A percentile compares a stretch with the other conserved stretches of the same genome.
Conservation (phyloP, 2,888 invertebrate genomes). For the Saturnia pavonia region DNA sequence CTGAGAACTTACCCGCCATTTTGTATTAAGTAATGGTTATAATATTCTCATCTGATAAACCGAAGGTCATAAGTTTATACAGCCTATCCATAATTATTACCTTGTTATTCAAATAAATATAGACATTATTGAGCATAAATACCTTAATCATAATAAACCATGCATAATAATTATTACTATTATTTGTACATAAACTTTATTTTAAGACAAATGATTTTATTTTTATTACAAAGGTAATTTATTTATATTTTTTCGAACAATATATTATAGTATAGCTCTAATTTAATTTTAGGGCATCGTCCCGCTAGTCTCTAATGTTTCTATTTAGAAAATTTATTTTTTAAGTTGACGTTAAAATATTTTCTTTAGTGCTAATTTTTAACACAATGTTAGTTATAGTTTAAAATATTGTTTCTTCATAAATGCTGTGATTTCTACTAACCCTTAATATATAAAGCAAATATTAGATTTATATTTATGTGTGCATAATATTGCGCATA, state of each 20-base stretch:
- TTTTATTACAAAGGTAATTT: constrained; percentile 26
- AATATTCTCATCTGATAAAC: neutral
- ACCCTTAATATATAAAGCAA: constrained; percentile 32
- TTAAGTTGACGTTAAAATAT: neutral
- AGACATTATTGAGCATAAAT: neutral
- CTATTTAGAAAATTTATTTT: constrained; percentile 32
- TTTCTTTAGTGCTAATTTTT: constrained; percentile 37
- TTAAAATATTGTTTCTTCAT: constrained; percentile 45
- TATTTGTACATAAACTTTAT: constrained; percentile 20
- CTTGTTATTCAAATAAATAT: neutral
- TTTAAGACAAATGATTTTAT: constrained; percentile 13
- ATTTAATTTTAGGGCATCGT: constrained; percentile 44
- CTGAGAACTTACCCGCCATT: constrained; percentile 21
- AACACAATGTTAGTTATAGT: constrained; percentile 37
- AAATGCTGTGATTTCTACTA: constrained; percentile 74
- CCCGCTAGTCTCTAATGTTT: constrained; percentile 58
- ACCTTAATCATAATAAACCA: neutral
- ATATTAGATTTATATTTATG: neutral
- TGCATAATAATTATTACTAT: neutral
- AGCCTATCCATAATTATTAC: neutral
- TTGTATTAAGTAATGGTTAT: constrained; percentile 17
- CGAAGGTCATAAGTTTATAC: neutral
- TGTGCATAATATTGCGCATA: neutral
- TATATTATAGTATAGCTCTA: constrained; percentile 33
- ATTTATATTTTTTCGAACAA: constrained; percentile 47